Base-by-base conservation (phyloP, 2,888 invertebrate genomes). In the Penaeus monodon region DNA sequence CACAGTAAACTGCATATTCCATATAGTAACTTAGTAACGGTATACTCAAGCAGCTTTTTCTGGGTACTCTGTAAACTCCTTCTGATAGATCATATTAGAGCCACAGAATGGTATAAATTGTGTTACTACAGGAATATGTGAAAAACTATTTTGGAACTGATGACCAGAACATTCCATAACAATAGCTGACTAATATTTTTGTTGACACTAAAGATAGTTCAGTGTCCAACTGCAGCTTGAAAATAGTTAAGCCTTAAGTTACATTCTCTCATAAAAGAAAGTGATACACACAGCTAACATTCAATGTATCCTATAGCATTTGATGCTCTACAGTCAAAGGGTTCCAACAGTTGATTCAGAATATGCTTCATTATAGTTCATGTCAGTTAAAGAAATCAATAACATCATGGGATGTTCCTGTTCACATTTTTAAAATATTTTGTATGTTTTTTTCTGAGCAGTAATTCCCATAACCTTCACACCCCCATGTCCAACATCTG, bases 1-100 rank as follows among this genome's bases (percentile, higher is more conserved):
- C 82, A 78, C 79, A 87, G 79, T 83, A 78, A 73, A 82, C 76
- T 86, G 86, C 86, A 82, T 85, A 86, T 63, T 81, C 81, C 78
- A 81, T 86, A 87, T 87, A 79, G 82, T 87, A 83, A 73, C 29
- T 81, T 83, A 83, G 82, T 77, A 73, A 82, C 68, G 78, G 78
- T 87, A 79, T 49, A n/a, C 64, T 64, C 74, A 57, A 77, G 77
- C 77, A 49, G 77, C 77, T 77, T 77, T 57, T 77, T 38, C 57
- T 82, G 79, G 83, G 86, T 86, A 79, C 81, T 66, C 29, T 87
- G 82, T 83, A 82, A 87, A 87, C 44, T 64, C 85, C 85, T 79
- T 85, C 76, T 73, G 77, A 80, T 82, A 83, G 81, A 74, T 63
- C 86, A 65, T 77, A 74, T 82, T 82, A 38, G 66, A 74, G 76